Base-by-base conservation (phyloP, 1,140 invertebrate genomes). In the Babylonia areolata region DNA sequence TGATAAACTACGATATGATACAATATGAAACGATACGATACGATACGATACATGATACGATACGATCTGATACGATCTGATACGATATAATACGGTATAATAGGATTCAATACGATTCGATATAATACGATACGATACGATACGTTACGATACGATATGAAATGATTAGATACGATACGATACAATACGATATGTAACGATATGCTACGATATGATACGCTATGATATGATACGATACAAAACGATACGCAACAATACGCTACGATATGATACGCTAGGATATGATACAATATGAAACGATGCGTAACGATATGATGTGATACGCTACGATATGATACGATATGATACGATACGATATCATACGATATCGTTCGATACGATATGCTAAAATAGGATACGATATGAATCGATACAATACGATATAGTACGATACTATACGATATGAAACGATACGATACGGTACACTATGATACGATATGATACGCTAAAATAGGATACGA, bases 401-500 rank as follows among this genome's bases (percentile, higher is more conserved):
- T 69, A 85, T 51, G n/a, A 85, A 42, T 69, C 78, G 31, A 87
- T 69, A 79, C 82, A 31, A 87, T 73, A 73, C 54, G 17, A 84
- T 17, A 73, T 31, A 35, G 73, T 71, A 84, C 58, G n/a, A 84
- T 37, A 84, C 51, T 9, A 84, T 31, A 35, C 58, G 6, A 73
- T 81, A 46, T 75, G 3, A 81, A 64, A 85, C 86, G 46, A 85
- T 81, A 87, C 77, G 42, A 87, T 80, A 81, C 86, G 78, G 84
- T 71, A 85, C 83, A 46, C 85, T 87, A 87, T 75, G 64, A 87
- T 81, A 85, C 86, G 33, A 82, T 85, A 85, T 77, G 73, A 85
- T 31, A 85, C 83, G 33, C 69, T 80, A 73, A 37, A 42, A 84
- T 54, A 51, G 54, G 20, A 42, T 75, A 84, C 81, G 28, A 84